These are phyloP conservation scores for Penaeus monodon DNA, from an alignment of 2,888 invertebrate genomes.

Conservation along the genomic window DNA sequence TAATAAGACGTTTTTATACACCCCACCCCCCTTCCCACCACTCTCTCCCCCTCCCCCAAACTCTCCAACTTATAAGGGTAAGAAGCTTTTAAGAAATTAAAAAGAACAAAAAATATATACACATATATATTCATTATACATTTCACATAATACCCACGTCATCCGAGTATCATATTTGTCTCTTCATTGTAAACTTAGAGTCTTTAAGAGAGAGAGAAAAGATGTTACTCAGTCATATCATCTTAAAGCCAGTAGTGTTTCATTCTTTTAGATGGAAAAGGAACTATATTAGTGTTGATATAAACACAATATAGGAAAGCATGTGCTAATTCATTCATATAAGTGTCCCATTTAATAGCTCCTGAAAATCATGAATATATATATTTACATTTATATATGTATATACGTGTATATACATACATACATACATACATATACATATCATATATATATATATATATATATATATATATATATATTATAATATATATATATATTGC, in stretches of 20 bases:
- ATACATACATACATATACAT: background rate
- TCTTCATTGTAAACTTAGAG: background rate
- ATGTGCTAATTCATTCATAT: background rate
- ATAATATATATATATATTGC: background rate
- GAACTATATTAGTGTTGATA: too few species aligned
- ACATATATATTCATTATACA: conserved; percentile 19
- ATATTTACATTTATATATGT: background rate
- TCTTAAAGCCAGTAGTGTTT: too few species aligned
- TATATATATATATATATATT: background rate
- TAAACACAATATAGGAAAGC: too few species aligned
- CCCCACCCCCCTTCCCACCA: too few species aligned
- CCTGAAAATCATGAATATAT: background rate
- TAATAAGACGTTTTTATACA: too few species aligned
- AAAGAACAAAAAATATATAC: background rate
- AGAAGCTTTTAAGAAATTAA: background rate
- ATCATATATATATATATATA: too few species aligned
- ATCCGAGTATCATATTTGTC: background rate
- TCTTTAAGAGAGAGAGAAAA: background rate
- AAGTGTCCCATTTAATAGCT: background rate
- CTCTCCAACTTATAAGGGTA: background rate
- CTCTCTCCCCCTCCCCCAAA: background rate
- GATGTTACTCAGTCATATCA: too few species aligned
- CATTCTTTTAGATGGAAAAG: too few species aligned
- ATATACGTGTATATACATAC: background rate
- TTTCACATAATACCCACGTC: background rate